Evolutionary conservation across 1,140 invertebrate species (phyloP).

Genomic region (Sipha flava): DNA sequence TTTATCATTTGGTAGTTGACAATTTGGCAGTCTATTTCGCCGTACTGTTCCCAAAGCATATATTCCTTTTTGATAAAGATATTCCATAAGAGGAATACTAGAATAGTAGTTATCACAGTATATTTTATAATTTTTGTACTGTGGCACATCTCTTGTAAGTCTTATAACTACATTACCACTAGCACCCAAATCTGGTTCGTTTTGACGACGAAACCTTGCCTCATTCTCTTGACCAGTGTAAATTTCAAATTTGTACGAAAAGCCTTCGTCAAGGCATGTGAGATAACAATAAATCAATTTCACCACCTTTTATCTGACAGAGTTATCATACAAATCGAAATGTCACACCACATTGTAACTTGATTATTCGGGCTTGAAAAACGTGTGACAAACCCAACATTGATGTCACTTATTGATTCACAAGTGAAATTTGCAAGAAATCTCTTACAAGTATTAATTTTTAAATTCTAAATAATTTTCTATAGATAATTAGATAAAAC

Average conservation of each 20-base stretch:
- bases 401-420: no score
- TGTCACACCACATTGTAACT: no score
- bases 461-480: no score
- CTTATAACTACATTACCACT: slow-evolving; percentile 2
- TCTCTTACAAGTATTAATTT: no score
- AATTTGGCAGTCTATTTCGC: background rate
- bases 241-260: slow-evolving; percentile 41
- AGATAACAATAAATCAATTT: no score
- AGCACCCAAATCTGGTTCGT: background rate
- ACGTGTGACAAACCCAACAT: no score
- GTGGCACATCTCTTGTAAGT: background rate
- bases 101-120: background rate
- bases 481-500: no score
- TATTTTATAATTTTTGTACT: background rate
- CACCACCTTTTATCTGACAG: no score
- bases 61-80: background rate
- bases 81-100: background rate
- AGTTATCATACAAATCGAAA: no score
- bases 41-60: background rate
- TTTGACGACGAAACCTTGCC: background rate
- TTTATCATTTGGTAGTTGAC: background rate
- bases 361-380: no score
- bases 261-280: slow-evolving; percentile 34
- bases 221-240: slow-evolving; percentile 38
- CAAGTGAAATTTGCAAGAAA: no score